A percentile compares a stretch with the other conserved stretches of the same genome.
These are phyloP conservation scores for Diglossa cyanea DNA, from an alignment of 2,797 vertebrate genomes.

Conservation along the genomic window DNA sequence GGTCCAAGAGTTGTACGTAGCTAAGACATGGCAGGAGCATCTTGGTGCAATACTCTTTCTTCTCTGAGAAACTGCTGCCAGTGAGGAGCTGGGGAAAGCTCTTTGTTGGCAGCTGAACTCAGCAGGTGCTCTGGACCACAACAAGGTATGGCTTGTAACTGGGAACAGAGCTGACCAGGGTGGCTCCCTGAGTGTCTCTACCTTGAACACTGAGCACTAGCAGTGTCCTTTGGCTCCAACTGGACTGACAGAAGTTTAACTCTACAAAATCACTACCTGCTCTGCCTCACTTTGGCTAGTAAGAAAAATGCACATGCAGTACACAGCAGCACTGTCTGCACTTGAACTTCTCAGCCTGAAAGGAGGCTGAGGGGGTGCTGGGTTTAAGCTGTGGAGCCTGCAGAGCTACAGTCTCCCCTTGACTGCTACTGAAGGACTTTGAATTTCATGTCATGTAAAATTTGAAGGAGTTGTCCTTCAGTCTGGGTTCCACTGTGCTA, in stretches of 20 bases:
- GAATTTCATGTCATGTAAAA: not conserved
- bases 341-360: not conserved
- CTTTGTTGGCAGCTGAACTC: not conserved
- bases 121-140: not conserved
- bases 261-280: not conserved
- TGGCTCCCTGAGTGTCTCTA: not conserved
- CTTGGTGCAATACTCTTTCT: not conserved
- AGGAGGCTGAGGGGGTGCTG: not conserved
- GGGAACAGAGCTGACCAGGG: not conserved
- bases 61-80: not conserved
- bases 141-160: not conserved
- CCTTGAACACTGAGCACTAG: not conserved
- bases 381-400: not conserved
- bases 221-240: not conserved
- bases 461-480: not conserved
- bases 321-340: not conserved
- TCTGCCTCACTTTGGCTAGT: not conserved
- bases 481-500: not conserved
- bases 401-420: not conserved
- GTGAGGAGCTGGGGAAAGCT: not conserved
- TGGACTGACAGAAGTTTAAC: not conserved
- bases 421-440: not conserved
- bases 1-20: not conserved
- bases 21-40: not conserved
- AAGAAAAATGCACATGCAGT: not conserved